These are phyloP conservation scores for Diarsia brunnea DNA, from an alignment of 2,888 invertebrate species.

Conservation along the genomic window DNA sequence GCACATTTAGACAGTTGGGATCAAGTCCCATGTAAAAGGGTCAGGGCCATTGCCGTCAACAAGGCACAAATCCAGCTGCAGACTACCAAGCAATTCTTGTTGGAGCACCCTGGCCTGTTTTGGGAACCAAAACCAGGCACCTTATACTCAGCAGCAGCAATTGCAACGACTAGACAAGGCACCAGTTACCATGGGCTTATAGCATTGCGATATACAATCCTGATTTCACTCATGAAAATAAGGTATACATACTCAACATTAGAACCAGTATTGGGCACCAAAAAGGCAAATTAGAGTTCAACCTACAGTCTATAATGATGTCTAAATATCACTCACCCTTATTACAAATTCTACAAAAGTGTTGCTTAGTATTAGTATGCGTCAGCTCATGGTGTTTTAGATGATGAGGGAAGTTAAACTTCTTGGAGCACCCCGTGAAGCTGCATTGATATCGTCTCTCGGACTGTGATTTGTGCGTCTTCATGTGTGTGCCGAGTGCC, in stretches of 20 bases:
- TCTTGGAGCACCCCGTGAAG: slow-evolving; percentile 79
- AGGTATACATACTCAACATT: neutral
- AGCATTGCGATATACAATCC: neutral
- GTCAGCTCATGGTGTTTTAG: slow-evolving; percentile 86
- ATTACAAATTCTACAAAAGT: slow-evolving; percentile 83
- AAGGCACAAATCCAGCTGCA: neutral
- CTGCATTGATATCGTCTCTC: slow-evolving; percentile 82
- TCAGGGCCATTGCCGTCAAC: neutral
- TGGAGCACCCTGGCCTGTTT: neutral
- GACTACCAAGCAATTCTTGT: no score
- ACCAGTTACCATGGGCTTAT: no score
- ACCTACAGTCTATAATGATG: neutral
- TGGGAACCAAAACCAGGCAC: neutral
- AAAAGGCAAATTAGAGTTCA: neutral
- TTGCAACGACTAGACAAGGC: neutral
- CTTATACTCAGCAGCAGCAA: neutral
- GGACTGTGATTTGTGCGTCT: slow-evolving; percentile 80
- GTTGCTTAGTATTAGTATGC: slow-evolving; percentile 83
- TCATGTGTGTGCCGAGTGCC: slow-evolving; percentile 82
- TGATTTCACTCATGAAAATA: neutral
- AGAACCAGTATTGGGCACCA: neutral
- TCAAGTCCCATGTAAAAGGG: neutral
- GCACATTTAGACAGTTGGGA: neutral
- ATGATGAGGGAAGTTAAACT: slow-evolving; percentile 87
- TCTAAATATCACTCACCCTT: slow-evolving; percentile 77